A percentile compares a stretch with the other conserved stretches of the same genome.
phyloP scores from a whole-genome alignment of 2,113 vertebrate species.

The Eulemur rufifrons region DNA sequence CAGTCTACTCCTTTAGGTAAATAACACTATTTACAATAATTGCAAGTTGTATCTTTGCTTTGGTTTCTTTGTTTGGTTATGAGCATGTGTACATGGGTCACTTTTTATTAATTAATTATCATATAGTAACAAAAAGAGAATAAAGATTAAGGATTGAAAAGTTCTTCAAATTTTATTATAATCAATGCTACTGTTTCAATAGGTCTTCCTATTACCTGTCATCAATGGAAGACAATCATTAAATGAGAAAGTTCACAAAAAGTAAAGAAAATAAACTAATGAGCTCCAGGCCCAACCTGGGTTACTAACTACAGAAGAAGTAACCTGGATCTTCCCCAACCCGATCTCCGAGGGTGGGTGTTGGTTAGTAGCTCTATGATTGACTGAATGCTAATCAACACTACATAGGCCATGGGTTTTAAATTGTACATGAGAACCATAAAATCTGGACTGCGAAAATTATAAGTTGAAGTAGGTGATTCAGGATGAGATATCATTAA shows the following conservation, averaged over 20 bases:
- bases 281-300: not conserved
- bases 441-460: not conserved
- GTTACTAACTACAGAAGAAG: rapidly evolving
- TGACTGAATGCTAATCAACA: not conserved
- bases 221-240: not conserved
- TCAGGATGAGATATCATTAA: not conserved
- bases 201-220: rapidly evolving
- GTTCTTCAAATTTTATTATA: not conserved
- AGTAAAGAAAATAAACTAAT: not conserved
- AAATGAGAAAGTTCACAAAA: not conserved
- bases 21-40: not conserved
- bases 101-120: not conserved
- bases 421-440: not conserved
- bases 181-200: not conserved
- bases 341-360: not conserved
- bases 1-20: not conserved
- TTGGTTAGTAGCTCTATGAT: not conserved
- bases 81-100: not conserved
- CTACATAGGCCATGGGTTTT: not conserved
- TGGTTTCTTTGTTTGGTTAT: not conserved
- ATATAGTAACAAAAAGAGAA: not conserved
- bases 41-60: not conserved
- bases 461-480: not conserved
- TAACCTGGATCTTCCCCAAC: rapidly evolving
- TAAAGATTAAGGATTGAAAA: not conserved